phyloP scores from a whole-genome alignment of 1,140 invertebrate species.

The Euura saliciscinereae region DNA sequence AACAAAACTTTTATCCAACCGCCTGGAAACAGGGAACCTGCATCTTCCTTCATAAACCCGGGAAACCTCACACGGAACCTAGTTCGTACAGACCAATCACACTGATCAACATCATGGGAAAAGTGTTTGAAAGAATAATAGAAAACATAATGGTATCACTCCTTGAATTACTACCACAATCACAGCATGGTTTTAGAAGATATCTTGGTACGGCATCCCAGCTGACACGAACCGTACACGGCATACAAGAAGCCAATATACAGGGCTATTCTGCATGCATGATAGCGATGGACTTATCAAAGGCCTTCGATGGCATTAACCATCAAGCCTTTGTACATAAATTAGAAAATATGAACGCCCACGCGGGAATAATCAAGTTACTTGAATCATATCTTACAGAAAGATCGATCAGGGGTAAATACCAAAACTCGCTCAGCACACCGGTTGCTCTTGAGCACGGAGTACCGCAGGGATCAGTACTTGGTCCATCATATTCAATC shows the following conservation, averaged over 20 bases:
- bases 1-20: slow-evolving; percentile 10
- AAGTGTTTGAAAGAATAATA: slow-evolving; percentile 26
- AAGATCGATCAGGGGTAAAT: background rate
- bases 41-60: slow-evolving; percentile 17
- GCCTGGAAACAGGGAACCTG: slow-evolving; percentile 13
- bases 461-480: too few relatives aligned
- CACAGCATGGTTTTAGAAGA: slow-evolving; percentile 27
- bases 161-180: slow-evolving; percentile 15
- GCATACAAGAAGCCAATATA: slow-evolving; percentile 9
- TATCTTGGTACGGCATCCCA: slow-evolving; percentile 1
- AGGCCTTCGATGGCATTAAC: slow-evolving; percentile 35
- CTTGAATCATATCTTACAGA: background rate
- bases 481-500: too few relatives aligned
- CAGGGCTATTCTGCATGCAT: background rate
- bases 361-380: background rate
- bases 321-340: slow-evolving; percentile 31
- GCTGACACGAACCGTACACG: slow-evolving; percentile 14
- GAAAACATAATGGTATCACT: slow-evolving; percentile 14
- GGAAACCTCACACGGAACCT: slow-evolving; percentile 11
- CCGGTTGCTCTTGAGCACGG: background rate
- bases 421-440: background rate
- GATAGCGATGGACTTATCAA: slow-evolving; percentile 15
- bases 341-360: slow-evolving; percentile 19
- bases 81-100: slow-evolving; percentile 28
- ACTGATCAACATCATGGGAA: slow-evolving; percentile 23